phyloP scores from a whole-genome alignment of 2,888 invertebrate species.

The Melanophora roralis region DNA sequence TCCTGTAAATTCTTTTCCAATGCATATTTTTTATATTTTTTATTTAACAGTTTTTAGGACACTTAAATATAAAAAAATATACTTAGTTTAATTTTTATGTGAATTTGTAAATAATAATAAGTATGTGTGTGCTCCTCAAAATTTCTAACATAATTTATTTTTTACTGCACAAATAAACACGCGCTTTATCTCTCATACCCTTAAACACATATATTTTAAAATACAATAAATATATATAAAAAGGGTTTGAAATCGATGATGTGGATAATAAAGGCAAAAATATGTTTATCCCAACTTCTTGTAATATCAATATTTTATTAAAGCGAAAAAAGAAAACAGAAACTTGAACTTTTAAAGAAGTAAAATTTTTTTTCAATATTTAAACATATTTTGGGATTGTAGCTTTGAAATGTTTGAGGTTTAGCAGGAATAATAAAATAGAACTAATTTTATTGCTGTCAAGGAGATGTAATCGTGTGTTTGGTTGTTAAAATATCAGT shows the following conservation, averaged over 20 bases:
- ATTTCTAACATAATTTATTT: slow-evolving; percentile 37
- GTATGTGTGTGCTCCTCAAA: neutral
- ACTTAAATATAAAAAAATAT: neutral
- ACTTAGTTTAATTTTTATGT: neutral
- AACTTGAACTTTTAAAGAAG: neutral
- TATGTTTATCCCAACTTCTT: slow-evolving; percentile 1
- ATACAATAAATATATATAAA: neutral
- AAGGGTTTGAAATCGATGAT: neutral
- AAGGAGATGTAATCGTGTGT: too few species aligned
- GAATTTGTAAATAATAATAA: neutral
- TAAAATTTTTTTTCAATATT: too few species aligned
- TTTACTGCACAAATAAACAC: neutral
- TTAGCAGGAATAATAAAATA: too few species aligned
- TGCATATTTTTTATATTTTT: too few species aligned
- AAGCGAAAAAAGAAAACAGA: neutral
- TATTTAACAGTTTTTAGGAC: neutral
- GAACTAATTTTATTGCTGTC: too few species aligned
- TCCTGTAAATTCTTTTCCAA: too few species aligned
- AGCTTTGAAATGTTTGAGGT: too few species aligned
- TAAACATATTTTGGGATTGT: too few species aligned
- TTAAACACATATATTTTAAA: neutral
- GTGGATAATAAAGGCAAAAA: neutral
- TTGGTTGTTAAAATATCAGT: too few species aligned
- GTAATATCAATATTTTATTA: slow-evolving; percentile 29
- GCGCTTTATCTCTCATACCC: neutral